Evolutionary conservation across 2,888 invertebrate genomes (phyloP), one percentile per base, ranked within the genome.

Genomic region (Ferrisia virgata): DNA sequence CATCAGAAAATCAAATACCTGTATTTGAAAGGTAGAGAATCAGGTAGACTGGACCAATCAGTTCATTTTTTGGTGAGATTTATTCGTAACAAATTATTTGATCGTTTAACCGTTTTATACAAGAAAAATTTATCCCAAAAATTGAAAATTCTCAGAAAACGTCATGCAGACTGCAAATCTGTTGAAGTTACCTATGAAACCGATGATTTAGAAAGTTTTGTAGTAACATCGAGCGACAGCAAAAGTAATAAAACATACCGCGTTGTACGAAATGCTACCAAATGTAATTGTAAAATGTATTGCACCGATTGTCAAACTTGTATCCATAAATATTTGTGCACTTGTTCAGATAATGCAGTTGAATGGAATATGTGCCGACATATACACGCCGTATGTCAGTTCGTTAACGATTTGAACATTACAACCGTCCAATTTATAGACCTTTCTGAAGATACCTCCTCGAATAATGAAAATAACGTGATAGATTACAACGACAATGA

Each of bases 1-100:
- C 86, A 86, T 47, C 86, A 86, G 47, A 84, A 43, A 64, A 40
- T 85, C 15, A 86, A 85, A 82, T 79, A 84, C 11, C 6, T 58
- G 36, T 83, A 76, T 47, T 36, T 76, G 28, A 84, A 85, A 58
- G 79, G 85, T 13, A 84, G 43, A 31, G 53, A 85, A 85, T 13
- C 72, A 28, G 43, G 47, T 33, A 18, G 58, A 11, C 64, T 85
- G 1, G 79, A 85, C 25, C 81, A 85, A 58, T 53, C 72, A 13
- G 9, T 85, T 13, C n/a, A 13, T 80, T 80, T 15, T 9, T 11
- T 83, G 3, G 58, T 39, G 47, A 18, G 53, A 8, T 53, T 84
- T 22, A 85, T 33, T 13, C 18, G 43, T 2, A 31, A 85, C 18
- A 39, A 36, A 8, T 28, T 85, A 18, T 36, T 69, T 18, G 72